Percentiles rank a stretch among this genome's conserved stretches.
phyloP scores from a whole-genome alignment of 2,888 invertebrate species.

The Cataglyphis rosenhaueri region DNA sequence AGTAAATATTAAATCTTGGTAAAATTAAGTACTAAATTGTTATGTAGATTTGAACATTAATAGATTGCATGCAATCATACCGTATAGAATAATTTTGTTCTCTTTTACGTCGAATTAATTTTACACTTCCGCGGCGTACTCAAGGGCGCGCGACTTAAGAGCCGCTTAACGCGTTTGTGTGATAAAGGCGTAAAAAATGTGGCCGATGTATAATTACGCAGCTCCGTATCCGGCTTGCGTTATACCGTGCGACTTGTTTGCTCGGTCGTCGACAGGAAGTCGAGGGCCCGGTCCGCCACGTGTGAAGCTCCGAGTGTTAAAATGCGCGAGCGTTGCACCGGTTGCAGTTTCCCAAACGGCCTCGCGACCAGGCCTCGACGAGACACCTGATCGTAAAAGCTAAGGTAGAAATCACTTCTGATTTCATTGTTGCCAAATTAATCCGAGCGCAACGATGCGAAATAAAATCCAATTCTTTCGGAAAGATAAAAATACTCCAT shows the following conservation, averaged over 20 bases:
- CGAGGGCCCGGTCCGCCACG: slow-evolving; percentile 50
- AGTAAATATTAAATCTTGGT: neutral
- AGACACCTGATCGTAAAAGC: slow-evolving; percentile 10
- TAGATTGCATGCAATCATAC: neutral
- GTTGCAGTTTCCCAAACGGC: slow-evolving; percentile 34
- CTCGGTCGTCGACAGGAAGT: slow-evolving; percentile 62
- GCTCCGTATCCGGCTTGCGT: slow-evolving; percentile 65
- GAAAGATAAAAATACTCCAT: neutral
- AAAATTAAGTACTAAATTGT: neutral
- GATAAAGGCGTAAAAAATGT: slow-evolving; percentile 22
- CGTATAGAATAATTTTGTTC: slow-evolving; percentile 13
- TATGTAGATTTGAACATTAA: neutral
- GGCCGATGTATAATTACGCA: slow-evolving; percentile 57
- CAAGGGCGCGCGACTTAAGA: slow-evolving; percentile 16
- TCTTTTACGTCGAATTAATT: slow-evolving; percentile 26
- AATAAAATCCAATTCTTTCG: neutral
- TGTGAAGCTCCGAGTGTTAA: slow-evolving; percentile 66
- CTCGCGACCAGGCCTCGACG: neutral
- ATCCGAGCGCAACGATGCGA: neutral
- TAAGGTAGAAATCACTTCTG: slow-evolving; percentile 1
- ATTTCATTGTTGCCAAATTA: slow-evolving; percentile 5
- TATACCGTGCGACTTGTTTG: slow-evolving; percentile 49
- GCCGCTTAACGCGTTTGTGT: slow-evolving; percentile 9
- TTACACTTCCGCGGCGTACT: slow-evolving; percentile 24
- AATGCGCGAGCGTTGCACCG: slow-evolving; percentile 45